Evolutionary conservation across 2,888 invertebrate genomes (phyloP), one percentile per base, ranked within the genome.

Genomic region (Harmothoe impar): DNA sequence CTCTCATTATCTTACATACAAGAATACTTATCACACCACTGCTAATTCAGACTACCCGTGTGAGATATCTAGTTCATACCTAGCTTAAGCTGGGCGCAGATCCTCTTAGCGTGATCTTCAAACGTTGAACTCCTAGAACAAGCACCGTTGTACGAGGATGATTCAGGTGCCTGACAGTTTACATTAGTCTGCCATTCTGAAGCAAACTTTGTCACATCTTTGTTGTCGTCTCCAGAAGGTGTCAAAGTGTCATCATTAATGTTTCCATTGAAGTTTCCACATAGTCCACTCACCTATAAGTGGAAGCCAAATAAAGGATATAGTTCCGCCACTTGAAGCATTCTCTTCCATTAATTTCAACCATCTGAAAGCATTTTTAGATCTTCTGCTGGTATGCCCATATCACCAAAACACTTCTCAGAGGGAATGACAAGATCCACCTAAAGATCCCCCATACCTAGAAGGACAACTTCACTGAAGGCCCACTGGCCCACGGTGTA

Each of bases 211-310:
- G 89, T 84, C 52, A 90, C 84, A 86, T 93, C 90, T 89, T 93
- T 91, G 90, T 91, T 91, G 89, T 93, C 89, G 20, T 91, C 91
- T 0, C 93, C 93, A 35, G 90, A 90, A 23, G 92, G 85, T 5
- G 92, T 92, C 68, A 91, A 17, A 0, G 91, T 84, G 86, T 93
- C 93, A 89, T 93, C 92, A 23, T 88, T 89, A n/a, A 91, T 62
- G 89, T 93, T 90, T 23, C 91, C 92, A 85, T 93, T 93, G 90
- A 92, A 92, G 91, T 91, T 92, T 29, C 92, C 92, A 77, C 92
- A 92, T 54, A 93, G 90, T 89, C 92, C 92, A 23, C 81, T 89
- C 51, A 92, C 92, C 92, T 92, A 31, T 56, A 31, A 12, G 43
- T 52, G 10, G 35, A 84, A 86, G 31, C 25, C 77, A 20, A 3